Conservation (phyloP, 2,888 invertebrate genomes). For the Lycaena phlaeas region DNA sequence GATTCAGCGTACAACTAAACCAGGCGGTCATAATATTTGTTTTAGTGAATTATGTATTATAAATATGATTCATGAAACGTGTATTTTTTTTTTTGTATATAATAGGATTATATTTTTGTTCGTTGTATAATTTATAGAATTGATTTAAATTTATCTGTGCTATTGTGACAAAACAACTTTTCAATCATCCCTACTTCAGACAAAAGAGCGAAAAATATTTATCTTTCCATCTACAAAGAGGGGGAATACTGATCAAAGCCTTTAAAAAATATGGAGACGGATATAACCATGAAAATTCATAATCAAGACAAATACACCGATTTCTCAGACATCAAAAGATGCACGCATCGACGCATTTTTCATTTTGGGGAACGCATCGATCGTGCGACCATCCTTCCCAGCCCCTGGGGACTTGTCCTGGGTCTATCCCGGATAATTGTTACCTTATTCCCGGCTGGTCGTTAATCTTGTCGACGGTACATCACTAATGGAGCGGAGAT, state of each 20-base stretch:
- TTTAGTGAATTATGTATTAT: no score
- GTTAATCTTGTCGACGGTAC: slow-evolving; percentile 43
- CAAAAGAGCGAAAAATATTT: no score
- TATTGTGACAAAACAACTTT: no score
- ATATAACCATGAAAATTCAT: slow-evolving; percentile 3
- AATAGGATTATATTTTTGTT: no score
- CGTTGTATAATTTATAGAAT: no score
- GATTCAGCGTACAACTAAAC: no score
- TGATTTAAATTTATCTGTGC: no score
- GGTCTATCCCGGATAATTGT: slow-evolving; percentile 41
- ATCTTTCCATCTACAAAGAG: background rate
- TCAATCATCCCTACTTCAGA: no score
- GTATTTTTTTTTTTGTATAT: no score
- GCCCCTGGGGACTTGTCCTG: slow-evolving; percentile 29
- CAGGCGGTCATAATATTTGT: no score
- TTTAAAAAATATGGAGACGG: slow-evolving; percentile 6
- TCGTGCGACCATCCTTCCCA: slow-evolving; percentile 26
- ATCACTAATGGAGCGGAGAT: slow-evolving; percentile 52
- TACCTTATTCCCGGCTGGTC: slow-evolving; percentile 42
- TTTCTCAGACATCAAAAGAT: slow-evolving; percentile 28
- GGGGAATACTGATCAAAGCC: slow-evolving; percentile 6
- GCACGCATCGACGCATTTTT: slow-evolving; percentile 22
- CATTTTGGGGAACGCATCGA: slow-evolving; percentile 22
- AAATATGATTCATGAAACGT: no score
- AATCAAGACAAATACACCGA: slow-evolving; percentile 21